Evolutionary conservation across 2,888 invertebrate species (phyloP).

Genomic region (Euplexia lucipara): DNA sequence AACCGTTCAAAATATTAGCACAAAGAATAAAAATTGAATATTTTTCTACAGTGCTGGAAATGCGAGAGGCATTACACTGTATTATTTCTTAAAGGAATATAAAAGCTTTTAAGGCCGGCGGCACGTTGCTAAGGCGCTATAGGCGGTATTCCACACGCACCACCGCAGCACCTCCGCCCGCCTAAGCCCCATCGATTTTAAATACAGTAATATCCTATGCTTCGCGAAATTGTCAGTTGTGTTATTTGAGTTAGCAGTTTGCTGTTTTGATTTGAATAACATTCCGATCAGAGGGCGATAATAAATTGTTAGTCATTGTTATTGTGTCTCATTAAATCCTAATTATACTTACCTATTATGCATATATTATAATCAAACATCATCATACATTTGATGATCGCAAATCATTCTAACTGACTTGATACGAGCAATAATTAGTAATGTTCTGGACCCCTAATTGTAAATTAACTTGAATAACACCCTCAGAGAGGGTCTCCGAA

Average conservation of each 20-base stretch:
- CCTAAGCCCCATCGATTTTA: constrained; percentile 86
- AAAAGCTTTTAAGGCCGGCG: constrained; percentile 89
- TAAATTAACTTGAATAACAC: constrained; percentile 43
- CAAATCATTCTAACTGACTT: constrained; percentile 35
- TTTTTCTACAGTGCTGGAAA: constrained; percentile 85
- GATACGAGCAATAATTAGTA: constrained; percentile 22
- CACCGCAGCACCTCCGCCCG: constrained; percentile 72
- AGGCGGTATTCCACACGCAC: constrained; percentile 76
- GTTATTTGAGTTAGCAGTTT: constrained; percentile 1
- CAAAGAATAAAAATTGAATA: constrained; percentile 87
- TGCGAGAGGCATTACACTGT: constrained; percentile 83
- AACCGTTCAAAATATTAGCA: constrained; percentile 83
- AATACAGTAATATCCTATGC: constrained; percentile 61
- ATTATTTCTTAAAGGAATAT: constrained; percentile 88
- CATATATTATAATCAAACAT: no score
- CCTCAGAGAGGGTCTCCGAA: constrained; percentile 30
- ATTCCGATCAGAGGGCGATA: background rate
- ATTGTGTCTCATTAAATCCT: background rate
- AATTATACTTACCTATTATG: background rate
- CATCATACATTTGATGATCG: background rate
- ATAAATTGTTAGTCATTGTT: background rate
- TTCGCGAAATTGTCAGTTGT: constrained; percentile 25
- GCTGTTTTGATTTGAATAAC: constrained; percentile 1
- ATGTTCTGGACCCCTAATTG: constrained; percentile 53
- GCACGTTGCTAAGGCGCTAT: constrained; percentile 84